Conservation (phyloP, 2,113 vertebrate species). For the Oncorhynchus clarkii region DNA sequence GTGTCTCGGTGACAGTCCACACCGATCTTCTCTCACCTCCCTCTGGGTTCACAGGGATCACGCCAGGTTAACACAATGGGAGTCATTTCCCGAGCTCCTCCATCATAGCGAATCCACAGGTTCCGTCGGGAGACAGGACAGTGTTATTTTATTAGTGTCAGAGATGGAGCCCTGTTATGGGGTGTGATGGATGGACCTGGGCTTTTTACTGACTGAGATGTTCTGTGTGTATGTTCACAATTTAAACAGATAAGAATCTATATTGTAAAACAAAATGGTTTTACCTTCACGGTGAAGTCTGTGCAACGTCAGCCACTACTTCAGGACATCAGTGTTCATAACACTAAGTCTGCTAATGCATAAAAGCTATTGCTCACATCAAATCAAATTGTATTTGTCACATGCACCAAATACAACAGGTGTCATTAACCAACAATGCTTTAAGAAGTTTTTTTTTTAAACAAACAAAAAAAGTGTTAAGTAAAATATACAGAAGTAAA, state of each 20-base stretch:
- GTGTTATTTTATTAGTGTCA: conserved; percentile 61
- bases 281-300: conserved; percentile 8
- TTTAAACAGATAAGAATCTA: conserved; percentile 50
- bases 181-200: conserved; percentile 34
- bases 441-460: too few relatives aligned
- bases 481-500: too few relatives aligned
- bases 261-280: not conserved
- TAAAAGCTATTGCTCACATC: not conserved
- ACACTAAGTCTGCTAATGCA: conserved; percentile 13
- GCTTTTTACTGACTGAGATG: conserved; percentile 1
- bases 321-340: not conserved
- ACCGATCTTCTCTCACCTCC: not conserved
- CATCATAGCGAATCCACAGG: not conserved
- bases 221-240: not conserved
- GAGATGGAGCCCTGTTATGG: not conserved
- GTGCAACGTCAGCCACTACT: conserved; percentile 23
- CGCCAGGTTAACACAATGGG: conserved; percentile 9
- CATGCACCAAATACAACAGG: too few relatives aligned
- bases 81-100: not conserved
- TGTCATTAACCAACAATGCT: too few relatives aligned
- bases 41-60: conserved; percentile 24
- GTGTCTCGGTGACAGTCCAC: not conserved
- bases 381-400: too few relatives aligned
- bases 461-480: too few relatives aligned
- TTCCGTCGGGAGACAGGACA: conserved; percentile 11